Conservation (phyloP, 2,888 invertebrate species). For the Thumatha senex region DNA sequence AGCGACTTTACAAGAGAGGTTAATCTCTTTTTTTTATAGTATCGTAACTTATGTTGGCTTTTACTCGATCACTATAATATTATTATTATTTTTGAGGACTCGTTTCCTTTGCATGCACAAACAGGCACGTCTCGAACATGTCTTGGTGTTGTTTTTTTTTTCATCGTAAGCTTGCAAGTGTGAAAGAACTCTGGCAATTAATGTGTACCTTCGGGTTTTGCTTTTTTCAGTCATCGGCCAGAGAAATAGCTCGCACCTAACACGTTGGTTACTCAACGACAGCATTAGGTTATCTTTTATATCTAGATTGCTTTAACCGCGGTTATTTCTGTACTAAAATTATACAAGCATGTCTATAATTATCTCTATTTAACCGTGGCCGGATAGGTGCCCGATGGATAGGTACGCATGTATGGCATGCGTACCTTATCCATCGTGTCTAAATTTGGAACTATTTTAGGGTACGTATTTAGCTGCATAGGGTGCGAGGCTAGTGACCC, state of each 20-base stretch:
- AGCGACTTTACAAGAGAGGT: slow-evolving; percentile 27
- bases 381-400: slow-evolving; percentile 3
- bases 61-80: slow-evolving; percentile 44
- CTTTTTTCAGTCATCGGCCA: slow-evolving; percentile 21
- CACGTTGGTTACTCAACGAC: slow-evolving; percentile 8
- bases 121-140: slow-evolving; percentile 41
- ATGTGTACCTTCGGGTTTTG: slow-evolving; percentile 38
- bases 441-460: slow-evolving; percentile 52
- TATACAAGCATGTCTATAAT: slow-evolving; percentile 33
- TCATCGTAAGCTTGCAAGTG: slow-evolving; percentile 36
- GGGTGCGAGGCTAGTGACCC: slow-evolving; percentile 72
- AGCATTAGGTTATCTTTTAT: slow-evolving; percentile 15
- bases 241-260: slow-evolving; percentile 15
- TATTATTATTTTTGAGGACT: slow-evolving; percentile 46
- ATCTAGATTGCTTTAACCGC: slow-evolving; percentile 16
- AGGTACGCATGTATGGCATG: slow-evolving; percentile 15
- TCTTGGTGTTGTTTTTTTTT: slow-evolving; percentile 45
- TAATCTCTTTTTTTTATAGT: slow-evolving; percentile 38
- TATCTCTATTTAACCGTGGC: slow-evolving; percentile 37
- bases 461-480: slow-evolving; percentile 60
- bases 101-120: slow-evolving; percentile 52
- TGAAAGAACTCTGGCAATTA: slow-evolving; percentile 42
- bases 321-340: not conserved
- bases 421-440: slow-evolving; percentile 35
- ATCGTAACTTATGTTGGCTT: slow-evolving; percentile 46